Percentiles rank a stretch among this genome's conserved stretches.
Conservation (phyloP, 2,888 invertebrate genomes). For the Incurvaria masculella region DNA sequence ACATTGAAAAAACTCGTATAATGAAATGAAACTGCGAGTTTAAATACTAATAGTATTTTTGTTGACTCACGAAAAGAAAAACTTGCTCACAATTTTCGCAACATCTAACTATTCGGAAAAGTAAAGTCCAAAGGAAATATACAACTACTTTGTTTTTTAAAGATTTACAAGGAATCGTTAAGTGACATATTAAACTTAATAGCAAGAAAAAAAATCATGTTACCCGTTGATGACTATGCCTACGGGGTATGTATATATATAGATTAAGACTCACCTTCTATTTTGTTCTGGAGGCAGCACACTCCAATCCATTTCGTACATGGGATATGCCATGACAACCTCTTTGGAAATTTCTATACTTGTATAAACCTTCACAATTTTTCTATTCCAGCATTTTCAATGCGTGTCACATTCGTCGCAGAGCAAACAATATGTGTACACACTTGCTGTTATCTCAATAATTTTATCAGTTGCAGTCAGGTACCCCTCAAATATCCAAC, state of each 20-base stretch:
- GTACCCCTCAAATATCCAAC: conserved; percentile 39
- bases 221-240: too few relatives aligned
- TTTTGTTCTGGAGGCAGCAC: conserved; percentile 82
- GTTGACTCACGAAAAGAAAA: background rate
- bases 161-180: too few relatives aligned
- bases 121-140: too few relatives aligned
- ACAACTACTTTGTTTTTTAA: too few relatives aligned
- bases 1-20: too few relatives aligned
- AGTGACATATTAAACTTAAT: too few relatives aligned
- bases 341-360: conserved; percentile 16
- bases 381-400: conserved; percentile 32
- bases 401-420: conserved; percentile 35
- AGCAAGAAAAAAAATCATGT: too few relatives aligned
- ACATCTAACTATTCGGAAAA: too few relatives aligned
- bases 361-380: conserved; percentile 23
- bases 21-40: too few relatives aligned
- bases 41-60: too few relatives aligned
- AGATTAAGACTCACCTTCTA: conserved; percentile 63
- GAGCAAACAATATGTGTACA: conserved; percentile 30
- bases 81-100: too few relatives aligned
- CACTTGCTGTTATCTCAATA: conserved; percentile 39
- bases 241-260: too few relatives aligned
- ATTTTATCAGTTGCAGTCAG: conserved; percentile 46
- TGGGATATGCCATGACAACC: conserved; percentile 43
- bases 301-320: conserved; percentile 82